Evolutionary conservation across 2,888 invertebrate genomes (phyloP).

Genomic region (Sminthurides aquaticus): DNA sequence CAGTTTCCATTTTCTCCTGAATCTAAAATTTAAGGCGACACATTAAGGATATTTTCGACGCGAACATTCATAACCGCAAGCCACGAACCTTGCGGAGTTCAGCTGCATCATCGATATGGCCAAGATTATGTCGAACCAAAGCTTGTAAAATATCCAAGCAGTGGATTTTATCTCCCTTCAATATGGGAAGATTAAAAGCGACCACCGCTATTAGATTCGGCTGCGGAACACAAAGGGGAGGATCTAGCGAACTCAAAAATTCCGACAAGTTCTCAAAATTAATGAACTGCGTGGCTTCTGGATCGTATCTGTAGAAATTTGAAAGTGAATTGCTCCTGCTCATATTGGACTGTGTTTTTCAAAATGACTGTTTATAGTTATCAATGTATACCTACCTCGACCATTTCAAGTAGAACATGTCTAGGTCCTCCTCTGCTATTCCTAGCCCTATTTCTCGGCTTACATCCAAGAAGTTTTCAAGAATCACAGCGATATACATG

Average conservation of each 20-base stretch:
- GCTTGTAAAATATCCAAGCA: constrained; percentile 91
- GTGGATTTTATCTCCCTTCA: constrained; percentile 89
- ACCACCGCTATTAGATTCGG: constrained; percentile 92
- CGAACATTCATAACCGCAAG: too few relatives aligned
- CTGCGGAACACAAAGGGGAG: constrained; percentile 86
- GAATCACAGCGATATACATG: constrained; percentile 95
- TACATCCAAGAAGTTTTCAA: constrained; percentile 95
- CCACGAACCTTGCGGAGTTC: constrained; percentile 87
- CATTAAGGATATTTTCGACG: not conserved
- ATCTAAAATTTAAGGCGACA: constrained; percentile 46
- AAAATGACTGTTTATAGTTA: too few relatives aligned
- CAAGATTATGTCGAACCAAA: constrained; percentile 85
- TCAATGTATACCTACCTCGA: constrained; percentile 52
- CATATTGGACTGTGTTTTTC: too few relatives aligned
- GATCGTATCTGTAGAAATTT: constrained; percentile 66
- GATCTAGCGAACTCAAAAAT: constrained; percentile 89
- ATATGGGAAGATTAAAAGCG: constrained; percentile 91
- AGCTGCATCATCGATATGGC: constrained; percentile 90
- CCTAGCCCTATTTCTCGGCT: constrained; percentile 95
- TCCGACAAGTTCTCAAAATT: constrained; percentile 86
- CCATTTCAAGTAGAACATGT: constrained; percentile 96
- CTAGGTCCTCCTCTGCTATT: constrained; percentile 91
- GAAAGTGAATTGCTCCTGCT: too few relatives aligned
- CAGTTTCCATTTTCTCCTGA: constrained; percentile 84
- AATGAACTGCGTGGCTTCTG: constrained; percentile 92